Percentiles rank a stretch among this genome's conserved stretches.
These are phyloP conservation scores for Trissolcus basalis DNA, from an alignment of 1,140 invertebrate species.

Conservation along the genomic window DNA sequence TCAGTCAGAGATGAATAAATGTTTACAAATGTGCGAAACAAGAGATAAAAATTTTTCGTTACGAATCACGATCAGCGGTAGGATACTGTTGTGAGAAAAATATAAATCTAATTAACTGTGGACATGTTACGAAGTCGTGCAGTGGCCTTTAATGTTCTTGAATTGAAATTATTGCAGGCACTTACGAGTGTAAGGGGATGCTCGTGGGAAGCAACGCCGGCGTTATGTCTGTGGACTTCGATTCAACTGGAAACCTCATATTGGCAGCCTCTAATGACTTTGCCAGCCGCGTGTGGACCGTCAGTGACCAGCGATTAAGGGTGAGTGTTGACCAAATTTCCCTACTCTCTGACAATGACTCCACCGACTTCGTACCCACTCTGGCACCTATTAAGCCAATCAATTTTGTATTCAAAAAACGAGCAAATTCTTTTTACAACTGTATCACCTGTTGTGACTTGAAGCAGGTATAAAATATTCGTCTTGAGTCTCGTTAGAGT, in stretches of 20 bases:
- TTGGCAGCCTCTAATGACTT: slow-evolving; percentile 96
- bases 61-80: slow-evolving; percentile 34
- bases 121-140: slow-evolving; percentile 53
- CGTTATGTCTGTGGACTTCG: slow-evolving; percentile 97
- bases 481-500: no score
- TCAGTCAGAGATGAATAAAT: slow-evolving; percentile 46
- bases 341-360: background rate
- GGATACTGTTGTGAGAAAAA: slow-evolving; percentile 55
- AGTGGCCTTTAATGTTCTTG: slow-evolving; percentile 51
- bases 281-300: slow-evolving; percentile 95
- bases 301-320: slow-evolving; percentile 91
- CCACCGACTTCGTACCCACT: background rate
- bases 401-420: slow-evolving; percentile 42
- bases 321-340: slow-evolving; percentile 78
- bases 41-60: slow-evolving; percentile 22
- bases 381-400: background rate
- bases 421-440: no score
- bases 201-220: slow-evolving; percentile 93
- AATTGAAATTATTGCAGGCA: slow-evolving; percentile 76
- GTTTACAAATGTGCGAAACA: slow-evolving; percentile 31
- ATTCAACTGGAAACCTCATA: slow-evolving; percentile 89
- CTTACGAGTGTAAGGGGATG: slow-evolving; percentile 83
- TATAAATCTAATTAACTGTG: slow-evolving; percentile 68
- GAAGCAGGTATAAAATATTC: no score
- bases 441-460: no score